These are phyloP conservation scores for Kryptolebias ocellatus DNA, from an alignment of 2,797 vertebrate genomes.

Conservation along the genomic window DNA sequence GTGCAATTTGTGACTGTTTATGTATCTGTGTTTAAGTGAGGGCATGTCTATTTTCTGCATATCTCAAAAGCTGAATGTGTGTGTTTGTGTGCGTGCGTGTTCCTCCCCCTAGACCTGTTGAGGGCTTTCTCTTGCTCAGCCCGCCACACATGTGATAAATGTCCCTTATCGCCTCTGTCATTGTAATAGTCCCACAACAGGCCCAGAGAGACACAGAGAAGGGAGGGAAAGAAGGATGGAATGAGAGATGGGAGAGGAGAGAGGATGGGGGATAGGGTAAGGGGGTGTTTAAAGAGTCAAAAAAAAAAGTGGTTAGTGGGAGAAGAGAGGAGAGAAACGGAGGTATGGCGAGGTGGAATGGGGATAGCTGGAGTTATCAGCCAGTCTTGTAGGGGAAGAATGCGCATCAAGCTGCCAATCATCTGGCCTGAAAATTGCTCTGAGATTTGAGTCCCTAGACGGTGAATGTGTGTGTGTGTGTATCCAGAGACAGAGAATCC, in stretches of 20 bases:
- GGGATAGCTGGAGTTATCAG: constrained; percentile 82
- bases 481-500: constrained; percentile 53
- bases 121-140: constrained; percentile 79
- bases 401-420: constrained; percentile 89
- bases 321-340: constrained; percentile 38
- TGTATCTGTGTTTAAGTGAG: constrained; percentile 34
- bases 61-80: neutral
- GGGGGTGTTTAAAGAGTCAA: constrained; percentile 50
- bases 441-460: constrained; percentile 90
- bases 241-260: constrained; percentile 34
- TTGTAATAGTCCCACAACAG: constrained; percentile 88
- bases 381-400: constrained; percentile 82
- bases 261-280: constrained; percentile 20
- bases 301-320: constrained; percentile 37
- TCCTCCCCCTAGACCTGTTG: constrained; percentile 80
- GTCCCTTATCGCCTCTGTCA: constrained; percentile 89
- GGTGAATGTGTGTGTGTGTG: constrained; percentile 46
- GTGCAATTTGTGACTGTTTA: constrained; percentile 47
- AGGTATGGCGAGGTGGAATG: constrained; percentile 64
- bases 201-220: constrained; percentile 61
- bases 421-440: constrained; percentile 87
- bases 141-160: constrained; percentile 85
- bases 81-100: constrained; percentile 24
- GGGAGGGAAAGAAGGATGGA: constrained; percentile 28
- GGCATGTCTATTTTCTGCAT: constrained; percentile 15